Conservation (phyloP, 2,113 vertebrate genomes). For the Hyperopisus bebe region DNA sequence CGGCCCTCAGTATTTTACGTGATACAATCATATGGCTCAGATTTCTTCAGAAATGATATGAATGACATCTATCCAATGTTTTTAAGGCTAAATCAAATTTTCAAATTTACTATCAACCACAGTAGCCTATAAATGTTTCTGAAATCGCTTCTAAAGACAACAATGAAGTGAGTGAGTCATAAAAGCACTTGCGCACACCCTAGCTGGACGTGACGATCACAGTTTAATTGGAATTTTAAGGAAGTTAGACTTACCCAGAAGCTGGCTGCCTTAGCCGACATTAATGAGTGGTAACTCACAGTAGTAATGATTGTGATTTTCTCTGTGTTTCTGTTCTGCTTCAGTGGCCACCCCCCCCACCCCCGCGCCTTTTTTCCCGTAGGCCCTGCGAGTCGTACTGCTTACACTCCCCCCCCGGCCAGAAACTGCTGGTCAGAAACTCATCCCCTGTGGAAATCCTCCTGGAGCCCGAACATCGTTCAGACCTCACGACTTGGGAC, state of each 20-base stretch:
- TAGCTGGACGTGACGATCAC: background rate
- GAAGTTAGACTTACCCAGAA: background rate
- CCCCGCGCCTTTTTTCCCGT: background rate
- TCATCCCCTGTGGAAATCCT: background rate
- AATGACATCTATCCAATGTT: background rate
- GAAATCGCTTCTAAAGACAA: background rate
- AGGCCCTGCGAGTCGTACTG: background rate
- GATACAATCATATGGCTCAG: background rate
- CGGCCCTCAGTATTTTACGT: background rate
- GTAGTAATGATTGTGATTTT: background rate
- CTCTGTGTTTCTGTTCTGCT: background rate
- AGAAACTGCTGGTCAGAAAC: too few species aligned
- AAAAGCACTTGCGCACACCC: background rate
- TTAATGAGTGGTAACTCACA: background rate
- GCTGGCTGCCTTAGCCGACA: background rate
- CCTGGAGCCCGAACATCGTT: background rate
- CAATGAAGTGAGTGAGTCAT: background rate
- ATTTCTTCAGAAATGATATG: background rate
- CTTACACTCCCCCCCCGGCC: conserved; percentile 23
- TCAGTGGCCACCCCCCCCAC: background rate
- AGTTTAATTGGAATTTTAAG: background rate
- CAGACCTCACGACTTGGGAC: background rate
- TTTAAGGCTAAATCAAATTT: background rate
- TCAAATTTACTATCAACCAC: background rate
- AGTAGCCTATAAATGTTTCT: background rate